Evolutionary conservation across 1,140 invertebrate species (phyloP).

Genomic region (Paraescarpia echinospica): DNA sequence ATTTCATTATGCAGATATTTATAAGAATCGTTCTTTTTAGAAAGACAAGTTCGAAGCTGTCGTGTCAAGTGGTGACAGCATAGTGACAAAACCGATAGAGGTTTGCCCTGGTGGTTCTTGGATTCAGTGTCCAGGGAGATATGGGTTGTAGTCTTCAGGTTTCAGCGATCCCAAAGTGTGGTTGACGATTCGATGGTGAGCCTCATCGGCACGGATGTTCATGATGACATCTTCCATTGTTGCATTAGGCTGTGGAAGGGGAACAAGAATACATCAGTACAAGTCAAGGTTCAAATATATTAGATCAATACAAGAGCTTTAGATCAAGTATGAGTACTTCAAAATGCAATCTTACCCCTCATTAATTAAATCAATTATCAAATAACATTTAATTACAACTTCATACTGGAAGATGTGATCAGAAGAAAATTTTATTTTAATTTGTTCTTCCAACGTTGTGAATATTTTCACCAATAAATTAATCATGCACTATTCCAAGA

Average conservation of each 20-base stretch:
- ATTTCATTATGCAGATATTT: not conserved
- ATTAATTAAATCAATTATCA: too few species aligned
- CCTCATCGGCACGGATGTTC: conserved; percentile 54
- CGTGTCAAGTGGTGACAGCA: not conserved
- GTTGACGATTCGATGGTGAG: conserved; percentile 57
- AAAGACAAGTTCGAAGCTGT: not conserved
- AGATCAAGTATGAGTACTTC: not conserved
- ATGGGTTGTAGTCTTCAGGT: conserved; percentile 50
- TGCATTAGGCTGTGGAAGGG: conserved; percentile 38
- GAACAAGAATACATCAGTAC: not conserved
- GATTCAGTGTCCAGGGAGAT: conserved; percentile 48
- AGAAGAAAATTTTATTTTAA: too few species aligned
- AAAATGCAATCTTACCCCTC: too few species aligned
- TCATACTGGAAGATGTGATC: too few species aligned
- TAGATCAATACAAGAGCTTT: too few species aligned
- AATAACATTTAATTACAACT: too few species aligned
- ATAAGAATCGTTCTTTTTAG: not conserved
- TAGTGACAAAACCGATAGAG: not conserved
- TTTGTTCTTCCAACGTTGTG: too few species aligned
- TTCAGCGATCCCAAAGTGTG: conserved; percentile 52
- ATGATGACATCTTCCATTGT: conserved; percentile 53
- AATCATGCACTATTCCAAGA: too few species aligned
- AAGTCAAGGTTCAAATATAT: not conserved
- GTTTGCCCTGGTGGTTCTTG: not conserved
- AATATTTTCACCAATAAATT: too few species aligned